phyloP scores from a whole-genome alignment of 2,888 invertebrate species.

The Drosophila sordidula region DNA sequence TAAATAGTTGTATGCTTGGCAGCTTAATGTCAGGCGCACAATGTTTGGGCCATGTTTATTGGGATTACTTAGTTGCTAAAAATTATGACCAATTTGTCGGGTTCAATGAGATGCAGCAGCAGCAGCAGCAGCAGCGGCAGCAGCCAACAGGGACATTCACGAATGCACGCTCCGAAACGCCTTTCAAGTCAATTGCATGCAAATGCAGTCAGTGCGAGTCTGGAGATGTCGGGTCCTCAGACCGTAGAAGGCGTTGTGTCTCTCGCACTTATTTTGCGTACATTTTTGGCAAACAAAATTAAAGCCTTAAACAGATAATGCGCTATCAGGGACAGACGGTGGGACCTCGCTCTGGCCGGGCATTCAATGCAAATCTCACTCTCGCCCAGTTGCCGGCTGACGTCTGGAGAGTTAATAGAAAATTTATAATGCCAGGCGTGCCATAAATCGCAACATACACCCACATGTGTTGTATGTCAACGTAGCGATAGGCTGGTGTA shows the following conservation, averaged over 20 bases:
- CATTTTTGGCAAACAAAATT: constrained; percentile 79
- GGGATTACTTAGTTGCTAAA: constrained; percentile 77
- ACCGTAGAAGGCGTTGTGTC: constrained; percentile 72
- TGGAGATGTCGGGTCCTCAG: constrained; percentile 30
- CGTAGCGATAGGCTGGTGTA: constrained; percentile 44
- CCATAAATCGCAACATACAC: constrained; percentile 75
- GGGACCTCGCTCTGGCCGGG: constrained; percentile 21
- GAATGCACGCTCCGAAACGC: constrained; percentile 28
- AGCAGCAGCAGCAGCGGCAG: constrained; percentile 15
- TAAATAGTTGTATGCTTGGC: constrained; percentile 44
- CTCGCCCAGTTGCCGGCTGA: constrained; percentile 33
- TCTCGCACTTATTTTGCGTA: constrained; percentile 78
- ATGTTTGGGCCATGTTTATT: constrained; percentile 81
- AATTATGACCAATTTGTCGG: constrained; percentile 83
- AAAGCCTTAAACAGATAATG: constrained; percentile 81
- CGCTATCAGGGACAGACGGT: constrained; percentile 61
- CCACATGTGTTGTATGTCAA: constrained; percentile 66
- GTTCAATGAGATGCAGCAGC: constrained; percentile 65
- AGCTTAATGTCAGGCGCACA: constrained; percentile 80
- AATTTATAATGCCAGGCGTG: constrained; percentile 75
- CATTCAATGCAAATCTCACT: constrained; percentile 77
- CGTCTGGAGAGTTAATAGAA: constrained; percentile 77
- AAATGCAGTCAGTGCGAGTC: constrained; percentile 54
- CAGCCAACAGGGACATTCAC: constrained; percentile 32
- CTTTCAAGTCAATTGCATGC: constrained; percentile 80